phyloP scores from a whole-genome alignment of 2,888 invertebrate genomes.

The Clusia tigrina region DNA sequence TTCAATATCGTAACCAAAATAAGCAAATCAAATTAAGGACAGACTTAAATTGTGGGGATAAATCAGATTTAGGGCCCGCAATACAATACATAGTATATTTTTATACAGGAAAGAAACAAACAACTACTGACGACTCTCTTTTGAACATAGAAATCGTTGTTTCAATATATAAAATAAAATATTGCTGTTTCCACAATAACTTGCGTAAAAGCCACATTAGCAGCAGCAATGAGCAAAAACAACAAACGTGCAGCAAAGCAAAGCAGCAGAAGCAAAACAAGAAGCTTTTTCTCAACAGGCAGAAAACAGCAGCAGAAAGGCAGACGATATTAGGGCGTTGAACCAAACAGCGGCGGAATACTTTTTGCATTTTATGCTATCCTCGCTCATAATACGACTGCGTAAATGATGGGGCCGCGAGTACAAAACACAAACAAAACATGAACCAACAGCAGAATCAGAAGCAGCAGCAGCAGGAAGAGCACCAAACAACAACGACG shows the following conservation, averaged over 20 bases:
- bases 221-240: not conserved
- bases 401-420: not conserved
- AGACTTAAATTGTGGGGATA: too few relatives aligned
- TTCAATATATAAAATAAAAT: not conserved
- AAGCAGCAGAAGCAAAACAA: not conserved
- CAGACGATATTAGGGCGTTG: constrained; percentile 31
- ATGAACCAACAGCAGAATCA: not conserved
- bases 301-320: not conserved
- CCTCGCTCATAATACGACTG: not conserved
- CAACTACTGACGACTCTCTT: too few relatives aligned
- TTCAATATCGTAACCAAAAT: too few relatives aligned
- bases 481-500: not conserved
- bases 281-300: not conserved
- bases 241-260: not conserved
- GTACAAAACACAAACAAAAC: not conserved
- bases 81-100: too few relatives aligned
- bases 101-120: too few relatives aligned
- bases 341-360: constrained; percentile 24
- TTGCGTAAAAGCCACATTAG: not conserved
- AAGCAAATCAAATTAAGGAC: too few relatives aligned
- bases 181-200: too few relatives aligned
- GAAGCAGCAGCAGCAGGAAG: constrained; percentile 2
- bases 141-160: not conserved
- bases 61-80: too few relatives aligned
- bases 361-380: not conserved